Evolutionary conservation across 2,113 vertebrate species (phyloP), one percentile per base, ranked within the genome.

Genomic region (Cephalopholis sonnerati): DNA sequence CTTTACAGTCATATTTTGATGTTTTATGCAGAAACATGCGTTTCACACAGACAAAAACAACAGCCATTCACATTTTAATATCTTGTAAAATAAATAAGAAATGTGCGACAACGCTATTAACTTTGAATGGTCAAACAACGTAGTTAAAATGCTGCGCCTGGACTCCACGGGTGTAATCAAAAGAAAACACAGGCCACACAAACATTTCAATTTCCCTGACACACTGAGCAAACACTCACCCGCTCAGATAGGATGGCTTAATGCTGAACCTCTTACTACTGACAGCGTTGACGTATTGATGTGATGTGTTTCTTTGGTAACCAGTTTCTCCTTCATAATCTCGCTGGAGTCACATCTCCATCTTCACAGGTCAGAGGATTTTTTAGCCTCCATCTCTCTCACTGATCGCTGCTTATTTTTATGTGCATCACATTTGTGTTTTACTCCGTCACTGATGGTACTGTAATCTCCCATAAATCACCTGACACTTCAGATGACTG

Each of bases 1-100:
- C 74, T 78, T 73, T 58, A 59, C 66, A 67, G 22, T 77, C 53
- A 20, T 51, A 64, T 78, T 81, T 58, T 74, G 27, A 79, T 77
- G 77, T 65, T 64, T 68, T 64, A 53, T 82, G 83, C 41, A 78
- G 65, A 71, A 79, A 73, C 67, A 62, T 41, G 29, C 32, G 50
- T 61, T 66, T 62, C 29, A 18, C 54, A 36, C 48, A 3, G 24
- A 58, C 22, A 29, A 44, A 76, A 64, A 69, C 17, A 44, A 57
- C 0, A 44, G 58, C 15, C 32, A 11, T n/a, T 27, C 8, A 25
- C 41, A 62, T 68, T 84, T 83, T 11, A 55, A 59, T 59, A 39
- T 78, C 41, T 66, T 65, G 53, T 27, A 2, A 46, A 68, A 68
- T 59, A 59, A 81, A 55, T 61, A 44, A 36, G 20, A 53, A 25